Base-by-base conservation (phyloP, 2,888 invertebrate species). In the Branchipolynoe longqiensis region DNA sequence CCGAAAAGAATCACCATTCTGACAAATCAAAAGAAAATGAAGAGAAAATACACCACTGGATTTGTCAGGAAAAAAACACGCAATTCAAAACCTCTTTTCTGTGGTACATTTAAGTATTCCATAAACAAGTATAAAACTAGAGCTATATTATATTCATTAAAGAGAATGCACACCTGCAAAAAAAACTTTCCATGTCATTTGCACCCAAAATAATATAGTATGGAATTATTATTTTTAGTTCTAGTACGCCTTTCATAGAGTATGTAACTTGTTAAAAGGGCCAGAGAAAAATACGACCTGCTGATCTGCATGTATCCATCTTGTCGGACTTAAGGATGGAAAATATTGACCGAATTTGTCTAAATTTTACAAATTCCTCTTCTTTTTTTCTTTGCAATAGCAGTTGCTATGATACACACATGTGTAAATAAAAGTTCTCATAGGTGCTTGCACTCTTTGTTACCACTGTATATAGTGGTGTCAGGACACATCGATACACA, bases 51-150 rank as follows among this genome's bases (percentile, higher is more conserved):
- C n/a, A n/a, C n/a, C n/a, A n/a, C n/a, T n/a, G n/a, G n/a, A n/a
- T n/a, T n/a, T n/a, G n/a, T n/a, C n/a, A n/a, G n/a, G n/a, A n/a
- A n/a, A n/a, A n/a, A n/a, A n/a, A n/a, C n/a, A n/a, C n/a, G n/a
- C n/a, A n/a, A n/a, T n/a, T n/a, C n/a, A n/a, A n/a, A n/a, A n/a
- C n/a, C n/a, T n/a, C n/a, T n/a, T n/a, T n/a, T n/a, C n/a, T n/a
- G n/a, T n/a, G n/a, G n/a, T n/a, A n/a, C n/a, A n/a, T n/a, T n/a
- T 33, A 69, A 69, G 33, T n/a, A 69, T 69, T 31, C n/a, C 69
- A 69, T 69, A 69, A 69, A 69, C 69, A 69, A 69, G 69, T 69
- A 69, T n/a, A 69, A 69, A 69, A 69, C 69, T 69, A 69, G 69
- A 69, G 33, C 69, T 69, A 69, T 69, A 69, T 69, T 69, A 69